Conservation (phyloP, 2,113 vertebrate species). For the Hucho hucho region DNA sequence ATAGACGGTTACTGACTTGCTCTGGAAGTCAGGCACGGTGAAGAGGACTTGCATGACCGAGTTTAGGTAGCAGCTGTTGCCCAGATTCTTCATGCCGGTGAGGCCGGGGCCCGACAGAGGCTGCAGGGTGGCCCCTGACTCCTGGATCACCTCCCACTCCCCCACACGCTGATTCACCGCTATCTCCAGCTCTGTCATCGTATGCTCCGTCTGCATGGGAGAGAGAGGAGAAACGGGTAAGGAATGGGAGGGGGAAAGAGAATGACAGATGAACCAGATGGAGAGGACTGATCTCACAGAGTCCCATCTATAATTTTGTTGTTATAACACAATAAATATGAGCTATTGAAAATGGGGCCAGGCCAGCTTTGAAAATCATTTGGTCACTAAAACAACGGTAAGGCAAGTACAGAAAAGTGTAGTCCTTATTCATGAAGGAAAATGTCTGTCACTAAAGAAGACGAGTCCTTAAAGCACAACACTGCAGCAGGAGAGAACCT, state of each 20-base stretch:
- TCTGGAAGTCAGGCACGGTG: slow-evolving; percentile 96
- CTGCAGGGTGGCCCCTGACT: slow-evolving; percentile 88
- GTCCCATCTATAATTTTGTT: no score
- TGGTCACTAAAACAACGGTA: no score
- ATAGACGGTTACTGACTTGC: slow-evolving; percentile 82
- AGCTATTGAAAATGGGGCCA: not conserved
- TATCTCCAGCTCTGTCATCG: slow-evolving; percentile 98
- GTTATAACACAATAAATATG: no score
- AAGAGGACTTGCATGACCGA: slow-evolving; percentile 99
- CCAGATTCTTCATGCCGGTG: slow-evolving; percentile 96
- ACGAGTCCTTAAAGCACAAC: not conserved
- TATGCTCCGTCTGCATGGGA: slow-evolving; percentile 87
- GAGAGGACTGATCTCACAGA: not conserved
- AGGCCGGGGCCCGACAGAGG: slow-evolving; percentile 90
- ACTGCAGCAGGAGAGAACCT: not conserved
- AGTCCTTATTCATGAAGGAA: no score
- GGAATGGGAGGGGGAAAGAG: no score
- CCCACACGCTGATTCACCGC: slow-evolving; percentile 98
- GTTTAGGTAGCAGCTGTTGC: slow-evolving; percentile 99
- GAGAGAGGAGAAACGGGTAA: not conserved
- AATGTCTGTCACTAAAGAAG: no score
- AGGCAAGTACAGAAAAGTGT: no score
- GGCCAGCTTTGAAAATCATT: no score
- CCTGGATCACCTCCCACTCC: slow-evolving; percentile 98
- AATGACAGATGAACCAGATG: slow-evolving; percentile 22